Conservation (phyloP, 2,888 invertebrate species). For the Diplolepis rosae region DNA sequence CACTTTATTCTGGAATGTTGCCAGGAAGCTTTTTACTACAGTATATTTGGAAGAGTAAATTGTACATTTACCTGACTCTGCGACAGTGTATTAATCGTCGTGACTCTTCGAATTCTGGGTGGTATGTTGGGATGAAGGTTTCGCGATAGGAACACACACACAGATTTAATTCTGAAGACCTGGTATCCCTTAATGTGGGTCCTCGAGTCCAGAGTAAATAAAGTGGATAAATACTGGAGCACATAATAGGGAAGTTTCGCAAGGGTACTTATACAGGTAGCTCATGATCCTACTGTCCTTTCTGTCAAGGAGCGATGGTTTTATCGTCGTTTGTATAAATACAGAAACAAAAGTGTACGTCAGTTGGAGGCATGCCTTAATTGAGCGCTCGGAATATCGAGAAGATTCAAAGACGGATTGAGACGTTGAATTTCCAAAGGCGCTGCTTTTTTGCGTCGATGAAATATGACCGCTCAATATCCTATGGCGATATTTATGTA, state of each 20-base stretch:
- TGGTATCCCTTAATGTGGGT: conserved; percentile 3
- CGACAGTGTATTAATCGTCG: not conserved
- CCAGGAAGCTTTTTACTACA: no score
- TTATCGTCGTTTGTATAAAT: conserved; percentile 1
- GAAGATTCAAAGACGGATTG: conserved; percentile 64
- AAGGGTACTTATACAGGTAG: not conserved
- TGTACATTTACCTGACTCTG: no score
- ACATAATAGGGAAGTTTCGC: not conserved
- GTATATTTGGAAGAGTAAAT: no score
- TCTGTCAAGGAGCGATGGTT: conserved; percentile 9
- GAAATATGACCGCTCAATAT: conserved; percentile 64
- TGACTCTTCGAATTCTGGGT: not conserved
- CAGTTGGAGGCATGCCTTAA: conserved; percentile 63
- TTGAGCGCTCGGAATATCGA: conserved; percentile 67
- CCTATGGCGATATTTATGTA: conserved; percentile 29
- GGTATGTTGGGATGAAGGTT: not conserved
- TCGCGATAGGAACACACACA: not conserved
- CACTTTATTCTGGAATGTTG: no score
- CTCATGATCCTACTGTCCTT: not conserved
- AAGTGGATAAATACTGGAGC: not conserved
- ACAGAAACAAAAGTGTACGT: conserved; percentile 50
- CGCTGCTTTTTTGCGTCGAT: conserved; percentile 50
- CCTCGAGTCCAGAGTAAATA: not conserved
- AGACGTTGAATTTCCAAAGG: conserved; percentile 65
- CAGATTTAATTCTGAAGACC: not conserved